phyloP scores from a whole-genome alignment of 1,140 invertebrate genomes.

The Bombus haemorrhoidalis region DNA sequence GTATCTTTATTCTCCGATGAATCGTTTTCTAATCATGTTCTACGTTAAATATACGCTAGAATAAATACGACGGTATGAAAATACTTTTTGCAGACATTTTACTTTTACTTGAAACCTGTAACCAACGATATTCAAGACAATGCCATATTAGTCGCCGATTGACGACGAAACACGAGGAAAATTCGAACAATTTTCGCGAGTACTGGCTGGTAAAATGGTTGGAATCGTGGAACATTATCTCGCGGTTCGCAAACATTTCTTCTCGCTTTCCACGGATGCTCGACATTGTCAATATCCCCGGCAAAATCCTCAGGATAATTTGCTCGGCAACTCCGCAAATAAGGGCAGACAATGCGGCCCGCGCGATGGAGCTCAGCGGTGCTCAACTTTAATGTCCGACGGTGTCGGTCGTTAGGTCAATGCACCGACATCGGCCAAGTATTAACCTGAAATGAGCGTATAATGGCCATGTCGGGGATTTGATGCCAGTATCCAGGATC shows the following conservation, averaged over 20 bases:
- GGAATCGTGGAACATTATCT: neutral
- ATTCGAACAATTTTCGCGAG: neutral
- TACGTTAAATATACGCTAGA: no score
- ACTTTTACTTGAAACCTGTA: no score
- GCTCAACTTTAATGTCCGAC: slow-evolving; percentile 59
- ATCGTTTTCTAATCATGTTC: no score
- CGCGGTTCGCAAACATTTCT: slow-evolving; percentile 24
- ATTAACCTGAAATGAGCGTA: slow-evolving; percentile 70
- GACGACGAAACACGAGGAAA: neutral
- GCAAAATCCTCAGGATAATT: slow-evolving; percentile 52
- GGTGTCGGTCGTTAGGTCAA: slow-evolving; percentile 63
- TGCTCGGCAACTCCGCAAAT: slow-evolving; percentile 44
- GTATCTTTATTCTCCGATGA: no score
- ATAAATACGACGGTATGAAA: no score
- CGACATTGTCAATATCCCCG: slow-evolving; percentile 16
- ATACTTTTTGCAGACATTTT: no score
- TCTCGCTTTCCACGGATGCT: neutral
- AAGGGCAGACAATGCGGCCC: slow-evolving; percentile 48
- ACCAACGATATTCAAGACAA: no score
- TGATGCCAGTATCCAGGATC: slow-evolving; percentile 60
- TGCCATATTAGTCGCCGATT: no score
- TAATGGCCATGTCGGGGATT: slow-evolving; percentile 68
- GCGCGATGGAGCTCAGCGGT: slow-evolving; percentile 40
- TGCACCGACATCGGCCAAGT: slow-evolving; percentile 65
- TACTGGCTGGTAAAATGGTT: neutral